A percentile compares a stretch with the other conserved stretches of the same genome.
Evolutionary conservation across 1,140 invertebrate species (phyloP).

Genomic region (Meloidogyne chitwoodi): DNA sequence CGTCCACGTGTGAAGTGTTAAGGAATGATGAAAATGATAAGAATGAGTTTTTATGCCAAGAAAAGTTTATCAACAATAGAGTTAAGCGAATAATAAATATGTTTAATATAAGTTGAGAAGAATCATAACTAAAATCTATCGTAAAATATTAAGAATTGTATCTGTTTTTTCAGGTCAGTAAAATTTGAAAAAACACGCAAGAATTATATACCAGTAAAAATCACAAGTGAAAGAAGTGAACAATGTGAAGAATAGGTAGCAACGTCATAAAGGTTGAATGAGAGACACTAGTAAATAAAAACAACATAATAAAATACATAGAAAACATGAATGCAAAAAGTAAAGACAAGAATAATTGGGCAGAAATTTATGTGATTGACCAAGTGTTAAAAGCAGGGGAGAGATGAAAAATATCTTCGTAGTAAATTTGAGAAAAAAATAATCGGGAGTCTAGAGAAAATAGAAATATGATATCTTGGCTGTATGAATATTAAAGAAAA

Average conservation of each 20-base stretch:
- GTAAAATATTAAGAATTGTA: no score
- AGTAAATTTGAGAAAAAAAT: not conserved
- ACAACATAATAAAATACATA: not conserved
- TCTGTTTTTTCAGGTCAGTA: not conserved
- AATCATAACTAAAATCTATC: no score
- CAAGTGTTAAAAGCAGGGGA: not conserved
- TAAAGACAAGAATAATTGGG: not conserved
- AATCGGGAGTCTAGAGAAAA: not conserved
- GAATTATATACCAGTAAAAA: not conserved
- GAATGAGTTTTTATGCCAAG: not conserved
- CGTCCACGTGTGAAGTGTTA: not conserved
- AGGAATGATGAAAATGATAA: not conserved
- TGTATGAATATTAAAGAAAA: not conserved
- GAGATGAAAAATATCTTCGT: not conserved
- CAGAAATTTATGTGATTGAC: not conserved
- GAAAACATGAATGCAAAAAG: not conserved
- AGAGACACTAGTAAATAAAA: not conserved
- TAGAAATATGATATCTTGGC: not conserved
- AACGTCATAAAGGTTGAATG: not conserved
- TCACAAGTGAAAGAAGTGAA: not conserved
- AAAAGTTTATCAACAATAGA: no score
- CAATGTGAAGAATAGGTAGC: not conserved
- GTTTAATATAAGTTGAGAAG: no score
- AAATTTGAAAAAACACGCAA: not conserved
- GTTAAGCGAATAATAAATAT: no score